phyloP scores from a whole-genome alignment of 2,797 vertebrate species.

The Diglossa cyanea region DNA sequence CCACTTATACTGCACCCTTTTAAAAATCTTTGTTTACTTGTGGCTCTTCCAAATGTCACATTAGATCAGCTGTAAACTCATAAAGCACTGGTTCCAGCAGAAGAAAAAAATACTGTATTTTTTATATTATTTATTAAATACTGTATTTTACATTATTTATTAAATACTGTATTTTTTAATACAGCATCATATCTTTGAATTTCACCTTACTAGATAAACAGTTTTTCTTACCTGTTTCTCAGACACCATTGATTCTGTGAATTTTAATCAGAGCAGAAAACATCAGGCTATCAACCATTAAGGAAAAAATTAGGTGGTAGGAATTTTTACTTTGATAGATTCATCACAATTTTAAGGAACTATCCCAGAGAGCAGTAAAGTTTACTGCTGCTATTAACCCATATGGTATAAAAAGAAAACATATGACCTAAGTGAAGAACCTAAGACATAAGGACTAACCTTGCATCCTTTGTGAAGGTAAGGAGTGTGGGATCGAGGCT shows the following conservation, averaged over 20 bases:
- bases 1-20: not conserved
- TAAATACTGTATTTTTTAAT: not conserved
- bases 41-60: not conserved
- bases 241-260: not conserved
- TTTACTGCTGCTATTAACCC: not conserved
- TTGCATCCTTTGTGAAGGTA: not conserved
- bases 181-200: not conserved
- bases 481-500: not conserved
- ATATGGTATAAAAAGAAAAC: not conserved
- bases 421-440: not conserved
- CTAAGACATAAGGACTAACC: not conserved
- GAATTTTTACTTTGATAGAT: not conserved
- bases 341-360: not conserved
- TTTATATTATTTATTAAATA: too few relatives aligned
- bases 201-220: not conserved
- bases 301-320: not conserved
- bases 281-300: not conserved
- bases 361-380: not conserved
- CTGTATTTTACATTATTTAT: too few relatives aligned
- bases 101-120: not conserved
- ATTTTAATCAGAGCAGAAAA: not conserved
- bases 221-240: not conserved
- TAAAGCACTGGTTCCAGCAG: not conserved
- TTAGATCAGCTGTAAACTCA: not conserved
- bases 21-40: not conserved